A percentile compares a stretch with the other conserved stretches of the same genome.
These are phyloP conservation scores for Trematomus loennbergii DNA, from an alignment of 2,113 vertebrate genomes.

Conservation along the genomic window DNA sequence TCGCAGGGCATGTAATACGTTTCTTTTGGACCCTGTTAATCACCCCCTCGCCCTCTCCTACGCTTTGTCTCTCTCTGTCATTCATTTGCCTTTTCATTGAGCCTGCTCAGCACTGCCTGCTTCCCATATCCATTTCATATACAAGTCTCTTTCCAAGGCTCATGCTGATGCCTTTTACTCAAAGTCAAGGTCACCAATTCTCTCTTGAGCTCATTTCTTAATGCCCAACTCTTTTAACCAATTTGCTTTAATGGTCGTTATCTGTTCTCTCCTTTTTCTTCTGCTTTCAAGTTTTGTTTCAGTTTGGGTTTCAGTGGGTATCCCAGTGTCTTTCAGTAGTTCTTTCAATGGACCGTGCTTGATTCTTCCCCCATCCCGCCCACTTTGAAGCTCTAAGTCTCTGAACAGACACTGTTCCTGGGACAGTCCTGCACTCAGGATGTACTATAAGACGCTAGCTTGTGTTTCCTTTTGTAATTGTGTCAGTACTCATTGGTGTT, in stretches of 20 bases:
- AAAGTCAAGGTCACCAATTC: constrained; percentile 52
- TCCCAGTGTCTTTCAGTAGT: not conserved
- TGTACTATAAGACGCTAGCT: not conserved
- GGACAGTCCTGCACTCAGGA: not conserved
- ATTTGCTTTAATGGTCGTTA: constrained; percentile 32
- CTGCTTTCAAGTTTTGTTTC: not conserved
- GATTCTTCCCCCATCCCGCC: not conserved
- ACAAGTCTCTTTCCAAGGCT: constrained; percentile 28
- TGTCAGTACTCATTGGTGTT: not conserved
- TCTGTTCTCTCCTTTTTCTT: constrained; percentile 8
- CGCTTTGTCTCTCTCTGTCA: constrained; percentile 51
- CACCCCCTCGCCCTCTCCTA: constrained; percentile 36
- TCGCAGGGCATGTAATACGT: constrained; percentile 28
- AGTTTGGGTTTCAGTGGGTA: not conserved
- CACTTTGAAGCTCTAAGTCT: constrained; percentile 15
- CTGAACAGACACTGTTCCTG: constrained; percentile 13
- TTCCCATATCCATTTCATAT: constrained; percentile 11
- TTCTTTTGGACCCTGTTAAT: constrained; percentile 63
- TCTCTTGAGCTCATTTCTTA: constrained; percentile 33
- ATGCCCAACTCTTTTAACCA: constrained; percentile 24
- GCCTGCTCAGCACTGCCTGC: constrained; percentile 18
- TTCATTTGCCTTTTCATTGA: constrained; percentile 67
- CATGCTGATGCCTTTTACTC: constrained; percentile 37
- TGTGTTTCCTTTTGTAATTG: not conserved
- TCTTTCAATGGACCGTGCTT: constrained; percentile 1